A percentile compares a stretch with the other conserved stretches of the same genome.
These are phyloP conservation scores for Alethe diademata DNA, from an alignment of 2,113 vertebrate genomes.

Conservation along the genomic window DNA sequence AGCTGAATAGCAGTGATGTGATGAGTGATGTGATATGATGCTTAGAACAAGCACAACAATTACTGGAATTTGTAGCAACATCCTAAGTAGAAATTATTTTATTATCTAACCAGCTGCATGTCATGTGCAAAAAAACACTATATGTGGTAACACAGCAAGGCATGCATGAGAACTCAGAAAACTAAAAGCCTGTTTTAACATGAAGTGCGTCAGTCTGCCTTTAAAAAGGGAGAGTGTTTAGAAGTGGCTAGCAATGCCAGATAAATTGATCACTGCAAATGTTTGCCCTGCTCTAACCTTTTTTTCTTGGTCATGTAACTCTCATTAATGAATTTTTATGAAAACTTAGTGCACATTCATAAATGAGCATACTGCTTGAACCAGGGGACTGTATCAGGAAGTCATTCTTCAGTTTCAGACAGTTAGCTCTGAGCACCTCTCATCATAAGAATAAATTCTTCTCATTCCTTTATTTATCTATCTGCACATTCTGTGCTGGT, in stretches of 20 bases:
- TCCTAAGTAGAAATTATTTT: not conserved
- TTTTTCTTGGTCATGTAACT: not conserved
- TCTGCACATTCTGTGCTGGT: not conserved
- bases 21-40: not conserved
- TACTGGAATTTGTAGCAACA: not conserved
- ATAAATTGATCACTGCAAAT: not conserved
- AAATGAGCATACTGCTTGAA: not conserved
- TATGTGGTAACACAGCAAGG: not conserved
- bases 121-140: not conserved
- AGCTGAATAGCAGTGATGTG: not conserved
- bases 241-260: not conserved
- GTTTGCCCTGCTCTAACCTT: not conserved
- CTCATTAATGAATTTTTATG: not conserved
- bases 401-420: not conserved
- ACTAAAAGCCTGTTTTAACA: not conserved
- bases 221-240: not conserved
- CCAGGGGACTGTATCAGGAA: not conserved
- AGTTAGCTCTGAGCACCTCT: not conserved
- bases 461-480: not conserved
- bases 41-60: not conserved
- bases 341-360: not conserved
- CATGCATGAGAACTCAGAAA: not conserved
- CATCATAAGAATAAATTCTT: not conserved
- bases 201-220: not conserved
- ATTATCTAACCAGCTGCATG: not conserved